phyloP scores from a whole-genome alignment of 2,888 invertebrate genomes.

The Zele albiditarsus region DNA sequence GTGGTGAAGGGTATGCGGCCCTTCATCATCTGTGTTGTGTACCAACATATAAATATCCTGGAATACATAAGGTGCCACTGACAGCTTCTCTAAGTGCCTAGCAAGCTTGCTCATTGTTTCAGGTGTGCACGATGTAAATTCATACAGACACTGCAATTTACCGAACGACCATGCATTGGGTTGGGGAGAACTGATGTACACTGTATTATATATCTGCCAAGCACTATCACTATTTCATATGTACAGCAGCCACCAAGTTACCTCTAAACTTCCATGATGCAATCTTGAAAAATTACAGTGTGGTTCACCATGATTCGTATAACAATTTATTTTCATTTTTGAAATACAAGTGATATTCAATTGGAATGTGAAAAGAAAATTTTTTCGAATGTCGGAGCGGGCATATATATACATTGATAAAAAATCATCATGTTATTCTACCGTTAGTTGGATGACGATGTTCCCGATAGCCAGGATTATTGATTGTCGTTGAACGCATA shows the following conservation, averaged over 20 bases:
- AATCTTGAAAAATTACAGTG: not conserved
- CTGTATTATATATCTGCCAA: not conserved
- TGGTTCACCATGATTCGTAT: not conserved
- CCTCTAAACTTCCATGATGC: not conserved
- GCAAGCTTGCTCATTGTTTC: conserved; percentile 44
- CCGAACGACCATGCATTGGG: conserved; percentile 34
- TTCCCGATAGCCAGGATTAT: conserved; percentile 90
- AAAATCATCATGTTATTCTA: conserved; percentile 46
- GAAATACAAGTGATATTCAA: not conserved
- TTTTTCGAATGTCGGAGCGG: too few species aligned
- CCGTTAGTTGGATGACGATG: conserved; percentile 68
- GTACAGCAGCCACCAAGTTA: not conserved
- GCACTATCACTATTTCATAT: not conserved
- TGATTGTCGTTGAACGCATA: conserved; percentile 83
- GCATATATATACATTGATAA: too few species aligned
- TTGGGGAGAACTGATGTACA: not conserved
- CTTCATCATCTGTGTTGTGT: not conserved
- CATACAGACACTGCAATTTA: conserved; percentile 54
- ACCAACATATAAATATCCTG: conserved; percentile 23
- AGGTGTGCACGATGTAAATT: conserved; percentile 50
- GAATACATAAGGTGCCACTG: conserved; percentile 36
- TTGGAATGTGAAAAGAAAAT: not conserved
- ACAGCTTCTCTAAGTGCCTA: conserved; percentile 52
- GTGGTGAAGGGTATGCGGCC: not conserved
- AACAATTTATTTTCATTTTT: not conserved